Percentiles rank a stretch among this genome's conserved stretches.
Evolutionary conservation across 2,797 vertebrate species (phyloP).

Genomic region (Sebastes aleutianus): DNA sequence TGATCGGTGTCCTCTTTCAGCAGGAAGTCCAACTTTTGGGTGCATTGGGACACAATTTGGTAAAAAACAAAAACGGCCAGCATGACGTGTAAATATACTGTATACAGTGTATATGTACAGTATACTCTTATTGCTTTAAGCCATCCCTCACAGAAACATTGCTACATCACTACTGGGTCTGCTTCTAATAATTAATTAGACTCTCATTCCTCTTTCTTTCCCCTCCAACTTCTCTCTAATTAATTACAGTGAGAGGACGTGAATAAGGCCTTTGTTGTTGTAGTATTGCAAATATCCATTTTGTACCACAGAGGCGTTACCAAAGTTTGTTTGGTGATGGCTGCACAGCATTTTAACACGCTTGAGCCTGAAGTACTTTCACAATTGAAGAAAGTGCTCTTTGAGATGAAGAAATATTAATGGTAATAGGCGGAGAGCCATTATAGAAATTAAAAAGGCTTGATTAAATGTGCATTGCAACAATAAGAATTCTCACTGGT

Average conservation of each 20-base stretch:
- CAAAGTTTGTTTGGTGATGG: background rate
- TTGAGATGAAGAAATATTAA: background rate
- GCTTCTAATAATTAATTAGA: conserved; percentile 11
- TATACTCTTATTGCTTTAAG: background rate
- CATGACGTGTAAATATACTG: background rate
- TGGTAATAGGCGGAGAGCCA: background rate
- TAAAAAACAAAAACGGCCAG: background rate
- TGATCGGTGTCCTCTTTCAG: background rate
- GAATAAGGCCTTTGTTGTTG: background rate
- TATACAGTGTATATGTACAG: background rate
- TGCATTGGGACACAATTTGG: too few species aligned
- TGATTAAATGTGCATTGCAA: conserved; percentile 3
- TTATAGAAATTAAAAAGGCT: background rate
- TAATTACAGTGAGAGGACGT: background rate
- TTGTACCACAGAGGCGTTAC: background rate
- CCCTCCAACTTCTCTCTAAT: background rate
- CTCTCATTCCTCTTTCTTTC: background rate
- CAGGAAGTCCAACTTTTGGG: too few species aligned
- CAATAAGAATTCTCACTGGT: background rate
- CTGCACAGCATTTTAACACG: background rate
- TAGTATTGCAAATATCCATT: background rate
- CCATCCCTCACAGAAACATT: background rate
- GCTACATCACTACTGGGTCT: background rate
- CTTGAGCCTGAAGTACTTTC: background rate
- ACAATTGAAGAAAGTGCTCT: background rate